Evolutionary conservation across 2,113 vertebrate species (phyloP).

Genomic region (Lathamus discolor): DNA sequence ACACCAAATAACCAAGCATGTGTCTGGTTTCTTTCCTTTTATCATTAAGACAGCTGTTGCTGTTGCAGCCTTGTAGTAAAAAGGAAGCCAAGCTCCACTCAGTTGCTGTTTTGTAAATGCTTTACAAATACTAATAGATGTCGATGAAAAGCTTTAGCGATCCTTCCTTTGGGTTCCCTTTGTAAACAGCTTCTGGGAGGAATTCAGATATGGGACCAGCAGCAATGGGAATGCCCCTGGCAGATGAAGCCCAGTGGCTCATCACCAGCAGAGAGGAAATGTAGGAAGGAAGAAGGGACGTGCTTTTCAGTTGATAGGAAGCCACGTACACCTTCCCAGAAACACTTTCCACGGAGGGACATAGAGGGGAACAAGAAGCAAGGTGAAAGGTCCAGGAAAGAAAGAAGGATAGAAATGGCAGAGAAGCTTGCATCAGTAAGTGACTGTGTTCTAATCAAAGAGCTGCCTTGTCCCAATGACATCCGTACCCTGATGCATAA

Average conservation of each 20-base stretch:
- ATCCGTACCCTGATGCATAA: fast-evolving
- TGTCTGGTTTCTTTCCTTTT: background rate
- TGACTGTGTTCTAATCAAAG: background rate
- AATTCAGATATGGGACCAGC: background rate
- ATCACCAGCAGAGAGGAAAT: background rate
- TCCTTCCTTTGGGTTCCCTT: background rate
- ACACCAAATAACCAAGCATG: background rate
- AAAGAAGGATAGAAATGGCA: background rate
- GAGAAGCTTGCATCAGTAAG: background rate
- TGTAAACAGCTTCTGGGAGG: background rate
- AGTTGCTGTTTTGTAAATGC: background rate
- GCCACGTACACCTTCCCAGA: background rate
- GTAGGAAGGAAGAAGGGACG: background rate
- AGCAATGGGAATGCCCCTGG: background rate
- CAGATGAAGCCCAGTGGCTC: background rate
- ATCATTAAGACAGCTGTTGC: background rate
- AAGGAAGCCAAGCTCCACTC: background rate
- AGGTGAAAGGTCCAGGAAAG: background rate
- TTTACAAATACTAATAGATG: background rate
- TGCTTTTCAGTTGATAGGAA: background rate
- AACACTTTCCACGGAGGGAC: background rate
- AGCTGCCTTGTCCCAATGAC: background rate
- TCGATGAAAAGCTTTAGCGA: background rate
- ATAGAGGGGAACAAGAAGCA: background rate
- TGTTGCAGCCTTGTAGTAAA: background rate